These are phyloP conservation scores for Lagria hirta DNA, from an alignment of 2,888 invertebrate species.

Conservation along the genomic window DNA sequence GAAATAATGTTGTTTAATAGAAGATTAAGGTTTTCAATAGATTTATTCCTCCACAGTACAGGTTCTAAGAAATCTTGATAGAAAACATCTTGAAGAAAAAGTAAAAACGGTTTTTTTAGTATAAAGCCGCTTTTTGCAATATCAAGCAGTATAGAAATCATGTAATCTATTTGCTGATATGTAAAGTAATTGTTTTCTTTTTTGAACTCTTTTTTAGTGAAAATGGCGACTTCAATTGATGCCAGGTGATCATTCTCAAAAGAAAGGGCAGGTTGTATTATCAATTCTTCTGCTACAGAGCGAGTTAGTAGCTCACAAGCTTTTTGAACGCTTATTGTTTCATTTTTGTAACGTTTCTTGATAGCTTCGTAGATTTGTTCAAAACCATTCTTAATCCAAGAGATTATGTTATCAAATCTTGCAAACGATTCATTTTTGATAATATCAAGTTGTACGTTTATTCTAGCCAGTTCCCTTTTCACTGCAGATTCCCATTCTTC, in stretches of 20 bases:
- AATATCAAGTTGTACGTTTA: conserved; percentile 55
- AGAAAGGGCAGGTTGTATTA: conserved; percentile 53
- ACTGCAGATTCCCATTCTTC: conserved; percentile 63
- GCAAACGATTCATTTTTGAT: conserved; percentile 55
- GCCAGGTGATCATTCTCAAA: conserved; percentile 50
- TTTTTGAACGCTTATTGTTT: conserved; percentile 51
- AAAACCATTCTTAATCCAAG: conserved; percentile 56
- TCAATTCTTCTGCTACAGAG: conserved; percentile 54
- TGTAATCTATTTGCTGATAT: conserved; percentile 41
- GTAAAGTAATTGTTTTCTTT: conserved; percentile 36
- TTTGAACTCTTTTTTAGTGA: conserved; percentile 28
- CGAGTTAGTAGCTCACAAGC: conserved; percentile 41
- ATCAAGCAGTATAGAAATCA: conserved; percentile 47
- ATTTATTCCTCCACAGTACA: conserved; percentile 48
- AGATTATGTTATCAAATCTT: conserved; percentile 55
- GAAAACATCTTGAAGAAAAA: conserved; percentile 54
- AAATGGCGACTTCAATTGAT: conserved; percentile 31
- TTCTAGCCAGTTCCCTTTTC: conserved; percentile 60
- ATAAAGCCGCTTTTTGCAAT: conserved; percentile 52
- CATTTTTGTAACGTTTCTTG: conserved; percentile 46
- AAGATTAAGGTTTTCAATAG: conserved; percentile 37
- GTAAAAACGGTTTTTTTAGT: conserved; percentile 49
- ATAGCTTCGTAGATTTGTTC: conserved; percentile 58
- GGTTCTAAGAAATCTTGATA: conserved; percentile 45
- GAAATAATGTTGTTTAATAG: conserved; percentile 57